Conservation (phyloP, 2,797 vertebrate species). For the Xenops minutus region DNA sequence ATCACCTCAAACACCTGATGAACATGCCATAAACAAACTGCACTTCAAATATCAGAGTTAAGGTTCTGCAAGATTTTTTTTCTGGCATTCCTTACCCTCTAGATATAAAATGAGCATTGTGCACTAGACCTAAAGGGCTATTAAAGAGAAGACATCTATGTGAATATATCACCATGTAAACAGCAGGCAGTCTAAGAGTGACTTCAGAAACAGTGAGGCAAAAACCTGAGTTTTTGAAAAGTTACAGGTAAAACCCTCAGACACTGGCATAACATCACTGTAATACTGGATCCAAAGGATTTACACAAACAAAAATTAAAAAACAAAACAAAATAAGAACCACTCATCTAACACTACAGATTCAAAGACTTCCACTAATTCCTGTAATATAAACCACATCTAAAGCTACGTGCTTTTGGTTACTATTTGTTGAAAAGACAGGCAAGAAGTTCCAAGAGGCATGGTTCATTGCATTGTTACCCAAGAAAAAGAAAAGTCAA, state of each 20-base stretch:
- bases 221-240: not conserved
- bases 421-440: not conserved
- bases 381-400: not conserved
- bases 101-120: not conserved
- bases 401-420: not conserved
- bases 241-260: not conserved
- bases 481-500: not conserved
- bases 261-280: not conserved
- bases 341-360: not conserved
- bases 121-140: not conserved
- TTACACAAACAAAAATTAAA: not conserved
- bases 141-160: not conserved
- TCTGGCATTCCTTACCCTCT: not conserved
- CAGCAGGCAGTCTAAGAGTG: accelerated
- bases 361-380: not conserved
- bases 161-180: not conserved
- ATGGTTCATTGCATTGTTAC: not conserved
- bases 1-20: not conserved
- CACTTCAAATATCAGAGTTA: not conserved
- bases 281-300: not conserved
- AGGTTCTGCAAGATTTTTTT: not conserved
- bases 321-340: not conserved
- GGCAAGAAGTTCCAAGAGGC: not conserved
- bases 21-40: not conserved
- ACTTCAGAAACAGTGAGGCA: not conserved